phyloP scores from a whole-genome alignment of 2,113 vertebrate species.

The Lampris incognitus region DNA sequence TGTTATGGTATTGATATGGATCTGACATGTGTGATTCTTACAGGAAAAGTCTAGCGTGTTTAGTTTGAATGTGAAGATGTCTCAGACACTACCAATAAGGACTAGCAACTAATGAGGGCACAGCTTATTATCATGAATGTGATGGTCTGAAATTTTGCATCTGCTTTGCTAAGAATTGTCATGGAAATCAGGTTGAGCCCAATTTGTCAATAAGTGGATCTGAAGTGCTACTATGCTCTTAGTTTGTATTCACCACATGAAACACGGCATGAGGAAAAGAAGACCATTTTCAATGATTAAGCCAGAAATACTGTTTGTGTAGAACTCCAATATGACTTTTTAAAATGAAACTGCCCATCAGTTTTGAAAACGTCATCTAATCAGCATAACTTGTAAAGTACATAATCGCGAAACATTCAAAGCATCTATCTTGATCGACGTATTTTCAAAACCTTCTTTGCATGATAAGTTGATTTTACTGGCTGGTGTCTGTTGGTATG shows the following conservation, averaged over 20 bases:
- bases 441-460: conserved; percentile 51
- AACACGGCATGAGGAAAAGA: conserved; percentile 66
- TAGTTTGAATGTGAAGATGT: not conserved
- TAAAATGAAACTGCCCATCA: conserved; percentile 14
- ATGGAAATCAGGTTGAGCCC: not conserved
- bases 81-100: too few species aligned
- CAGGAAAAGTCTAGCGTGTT: too few species aligned
- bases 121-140: too few species aligned
- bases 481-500: conserved; percentile 29
- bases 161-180: not conserved
- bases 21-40: too few species aligned
- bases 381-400: conserved; percentile 46
- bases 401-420: conserved; percentile 62
- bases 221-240: not conserved
- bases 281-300: conserved; percentile 15
- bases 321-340: conserved; percentile 46
- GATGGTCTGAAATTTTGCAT: not conserved
- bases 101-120: too few species aligned
- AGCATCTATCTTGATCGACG: conserved; percentile 50
- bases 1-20: too few species aligned
- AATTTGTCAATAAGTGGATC: not conserved
- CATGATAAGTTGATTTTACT: conserved; percentile 52
- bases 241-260: conserved; percentile 55
- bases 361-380: conserved; percentile 16
- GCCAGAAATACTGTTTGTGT: conserved; percentile 28